phyloP scores from a whole-genome alignment of 1,140 invertebrate species.

The Teleogryllus occipitalis region DNA sequence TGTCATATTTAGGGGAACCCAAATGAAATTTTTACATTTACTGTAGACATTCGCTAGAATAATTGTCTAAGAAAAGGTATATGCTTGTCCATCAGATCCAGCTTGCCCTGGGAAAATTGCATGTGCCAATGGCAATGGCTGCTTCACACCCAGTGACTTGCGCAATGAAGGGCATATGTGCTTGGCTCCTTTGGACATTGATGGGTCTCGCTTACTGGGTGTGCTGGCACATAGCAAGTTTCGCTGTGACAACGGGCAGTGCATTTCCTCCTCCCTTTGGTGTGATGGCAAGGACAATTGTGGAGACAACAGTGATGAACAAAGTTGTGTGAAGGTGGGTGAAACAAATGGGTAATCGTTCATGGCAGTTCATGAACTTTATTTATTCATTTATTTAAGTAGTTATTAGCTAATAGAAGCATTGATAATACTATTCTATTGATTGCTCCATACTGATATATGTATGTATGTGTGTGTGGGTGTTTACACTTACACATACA shows the following conservation, averaged over 20 bases:
- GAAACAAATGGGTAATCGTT: too few relatives aligned
- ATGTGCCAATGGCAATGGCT: conserved; percentile 24
- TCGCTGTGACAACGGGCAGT: conserved; percentile 42
- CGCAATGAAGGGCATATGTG: conserved; percentile 22
- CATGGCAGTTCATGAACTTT: not conserved
- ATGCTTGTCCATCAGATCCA: conserved; percentile 16
- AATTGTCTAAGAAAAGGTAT: not conserved
- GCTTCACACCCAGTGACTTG: conserved; percentile 20
- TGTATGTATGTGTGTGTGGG: not conserved
- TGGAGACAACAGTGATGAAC: conserved; percentile 44
- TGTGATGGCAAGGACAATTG: conserved; percentile 48
- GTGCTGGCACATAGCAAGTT: conserved; percentile 23
- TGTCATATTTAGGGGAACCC: too few relatives aligned
- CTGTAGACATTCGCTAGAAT: not conserved
- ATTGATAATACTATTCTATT: not conserved
- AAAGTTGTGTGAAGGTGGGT: conserved; percentile 33
- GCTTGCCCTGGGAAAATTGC: conserved; percentile 18
- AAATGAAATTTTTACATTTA: not conserved
- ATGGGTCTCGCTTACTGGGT: conserved; percentile 22
- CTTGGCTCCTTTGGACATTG: conserved; percentile 22
- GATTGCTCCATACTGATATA: conserved; percentile 3
- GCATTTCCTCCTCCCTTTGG: conserved; percentile 39
- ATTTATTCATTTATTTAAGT: not conserved
- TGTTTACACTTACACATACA: too few relatives aligned
- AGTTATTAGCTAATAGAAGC: too few relatives aligned